Percentiles rank a stretch among this genome's conserved stretches.
Evolutionary conservation across 2,113 vertebrate species (phyloP).

Genomic region (Piaya cayana): DNA sequence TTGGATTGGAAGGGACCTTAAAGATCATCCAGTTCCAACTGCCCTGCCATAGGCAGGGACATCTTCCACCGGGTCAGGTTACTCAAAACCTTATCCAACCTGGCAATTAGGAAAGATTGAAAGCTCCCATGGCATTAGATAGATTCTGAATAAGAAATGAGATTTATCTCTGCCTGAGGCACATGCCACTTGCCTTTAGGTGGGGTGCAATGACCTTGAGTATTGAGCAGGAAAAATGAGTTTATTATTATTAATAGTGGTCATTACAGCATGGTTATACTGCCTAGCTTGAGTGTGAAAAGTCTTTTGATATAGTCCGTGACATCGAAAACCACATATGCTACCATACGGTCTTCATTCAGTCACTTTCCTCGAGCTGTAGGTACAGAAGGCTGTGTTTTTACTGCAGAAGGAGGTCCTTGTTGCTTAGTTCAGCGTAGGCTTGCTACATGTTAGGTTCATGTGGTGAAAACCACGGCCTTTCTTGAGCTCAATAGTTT

Average conservation of each 20-base stretch:
- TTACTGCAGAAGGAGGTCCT: not conserved
- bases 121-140: not conserved
- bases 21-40: no score
- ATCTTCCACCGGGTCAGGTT: no score
- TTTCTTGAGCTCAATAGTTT: not conserved
- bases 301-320: not conserved
- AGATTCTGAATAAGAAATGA: not conserved
- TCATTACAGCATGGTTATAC: not conserved
- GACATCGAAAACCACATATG: not conserved
- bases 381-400: not conserved
- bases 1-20: no score
- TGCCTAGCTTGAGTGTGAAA: not conserved
- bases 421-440: not conserved
- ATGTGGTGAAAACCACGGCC: fast-evolving
- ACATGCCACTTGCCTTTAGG: not conserved
- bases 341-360: not conserved
- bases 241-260: not conserved
- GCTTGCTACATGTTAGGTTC: not conserved
- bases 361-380: not conserved
- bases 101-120: not conserved
- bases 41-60: no score
- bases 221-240: not conserved
- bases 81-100: no score
- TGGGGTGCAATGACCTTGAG: not conserved
- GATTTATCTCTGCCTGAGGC: not conserved